phyloP scores from a whole-genome alignment of 2,797 vertebrate species.

The Rhabdomys pumilio region DNA sequence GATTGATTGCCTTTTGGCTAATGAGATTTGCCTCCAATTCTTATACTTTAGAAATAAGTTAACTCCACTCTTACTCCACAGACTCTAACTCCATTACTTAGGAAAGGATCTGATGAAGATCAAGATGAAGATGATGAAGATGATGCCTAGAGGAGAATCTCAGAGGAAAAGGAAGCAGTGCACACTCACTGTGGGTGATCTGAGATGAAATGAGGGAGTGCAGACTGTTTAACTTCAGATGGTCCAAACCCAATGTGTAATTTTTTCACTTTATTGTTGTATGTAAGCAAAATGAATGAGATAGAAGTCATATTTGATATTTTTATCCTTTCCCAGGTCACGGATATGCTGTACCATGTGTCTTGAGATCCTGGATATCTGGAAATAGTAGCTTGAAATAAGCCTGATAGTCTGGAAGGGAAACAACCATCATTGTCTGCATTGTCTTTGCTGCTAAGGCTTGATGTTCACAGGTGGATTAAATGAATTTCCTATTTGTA shows the following conservation, averaged over 20 bases:
- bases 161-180: not conserved
- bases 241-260: not conserved
- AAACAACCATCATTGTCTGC: not conserved
- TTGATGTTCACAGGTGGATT: not conserved
- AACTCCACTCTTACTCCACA: not conserved
- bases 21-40: slow-evolving; percentile 45
- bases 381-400: too few species aligned
- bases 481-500: not conserved
- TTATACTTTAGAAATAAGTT: slow-evolving; percentile 49
- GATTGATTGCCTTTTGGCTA: slow-evolving; percentile 66
- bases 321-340: not conserved
- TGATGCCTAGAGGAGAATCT: not conserved
- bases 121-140: not conserved
- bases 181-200: not conserved
- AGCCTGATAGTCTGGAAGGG: not conserved
- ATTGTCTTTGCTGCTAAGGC: not conserved
- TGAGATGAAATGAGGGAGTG: not conserved
- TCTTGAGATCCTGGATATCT: too few species aligned
- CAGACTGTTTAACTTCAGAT: not conserved
- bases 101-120: not conserved
- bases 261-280: not conserved
- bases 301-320: not conserved
- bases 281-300: not conserved
- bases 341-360: not conserved
- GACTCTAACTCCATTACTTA: not conserved